A percentile compares a stretch with the other conserved stretches of the same genome.
These are phyloP conservation scores for Pangasianodon gigas DNA, from an alignment of 2,113 vertebrate genomes.

Conservation along the genomic window DNA sequence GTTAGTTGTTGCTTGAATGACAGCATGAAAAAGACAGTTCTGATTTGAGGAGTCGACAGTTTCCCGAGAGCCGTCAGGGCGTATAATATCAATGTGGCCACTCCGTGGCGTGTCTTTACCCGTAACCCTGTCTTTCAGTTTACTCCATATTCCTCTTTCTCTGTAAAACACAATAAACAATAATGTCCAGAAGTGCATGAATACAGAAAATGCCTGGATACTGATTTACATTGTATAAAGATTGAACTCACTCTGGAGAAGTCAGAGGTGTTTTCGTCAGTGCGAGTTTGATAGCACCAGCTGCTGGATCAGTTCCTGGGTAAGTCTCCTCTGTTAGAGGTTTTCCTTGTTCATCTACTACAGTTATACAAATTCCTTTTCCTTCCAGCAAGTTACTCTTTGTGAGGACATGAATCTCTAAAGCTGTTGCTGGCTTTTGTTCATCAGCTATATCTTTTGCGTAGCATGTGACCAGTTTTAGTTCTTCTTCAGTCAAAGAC, in stretches of 20 bases:
- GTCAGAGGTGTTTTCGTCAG: conserved; percentile 13
- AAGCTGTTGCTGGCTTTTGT: too few species aligned
- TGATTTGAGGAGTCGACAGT: not conserved
- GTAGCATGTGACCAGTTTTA: too few species aligned
- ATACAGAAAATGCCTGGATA: not conserved
- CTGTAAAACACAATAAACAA: not conserved
- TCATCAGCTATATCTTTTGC: too few species aligned
- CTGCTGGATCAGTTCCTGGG: conserved; percentile 7
- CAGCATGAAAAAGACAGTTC: conserved; percentile 35
- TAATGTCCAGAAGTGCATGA: not conserved
- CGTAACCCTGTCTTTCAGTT: not conserved
- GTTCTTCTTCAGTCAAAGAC: too few species aligned
- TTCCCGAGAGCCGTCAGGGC: not conserved
- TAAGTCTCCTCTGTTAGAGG: conserved; percentile 23
- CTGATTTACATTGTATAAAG: not conserved
- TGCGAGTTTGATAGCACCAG: not conserved
- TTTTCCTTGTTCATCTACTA: conserved; percentile 16
- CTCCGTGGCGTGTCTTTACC: not conserved
- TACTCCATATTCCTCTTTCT: not conserved
- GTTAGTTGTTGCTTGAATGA: conserved; percentile 15
- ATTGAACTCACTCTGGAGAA: not conserved
- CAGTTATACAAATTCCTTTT: conserved; percentile 24
- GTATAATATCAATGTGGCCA: conserved; percentile 22
- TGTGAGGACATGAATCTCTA: not conserved
- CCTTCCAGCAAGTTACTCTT: conserved; percentile 22